Evolutionary conservation across 2,113 vertebrate genomes (phyloP), one percentile per base, ranked within the genome.

Genomic region (Tonatia bakeri): DNA sequence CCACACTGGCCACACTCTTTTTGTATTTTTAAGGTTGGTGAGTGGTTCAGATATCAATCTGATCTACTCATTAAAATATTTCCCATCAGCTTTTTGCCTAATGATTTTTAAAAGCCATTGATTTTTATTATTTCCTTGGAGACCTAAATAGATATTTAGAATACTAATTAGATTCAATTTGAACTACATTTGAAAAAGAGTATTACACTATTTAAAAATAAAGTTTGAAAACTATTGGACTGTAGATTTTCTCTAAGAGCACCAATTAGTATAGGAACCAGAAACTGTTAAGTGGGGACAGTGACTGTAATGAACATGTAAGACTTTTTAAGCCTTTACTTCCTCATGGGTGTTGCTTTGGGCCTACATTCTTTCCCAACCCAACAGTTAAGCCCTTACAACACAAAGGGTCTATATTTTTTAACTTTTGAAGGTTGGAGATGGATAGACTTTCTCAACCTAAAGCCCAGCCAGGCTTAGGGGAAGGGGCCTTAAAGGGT

Each of bases 301-400:
- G 82, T 81, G 67, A 96, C 59, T 87, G 0, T 90, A 81, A 91
- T 45, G 72, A 85, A 92, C 72, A 80, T 92, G 50, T 93, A 67
- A 87, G 47, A 79, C 33, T 54, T 95, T 67, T 87, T 38, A 93
- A 85, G 61, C 65, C 11, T 38, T 92, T 50, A 95, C 65, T 90
- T 95, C 59, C 85, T 97, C 61, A 36, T 79, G 38, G 47, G 77
- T 92, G 59, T 91, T 97, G 87, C 65, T 97, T 96, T 94, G 91
- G 81, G 77, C 85, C 45, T 93, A 59, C 1, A 19, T 73, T 96
- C 64, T 81, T 92, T 85, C 72, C 38, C 36, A 96, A 73, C 17
- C 15, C 47, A 69, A 13, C 33, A 96, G 87, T 95, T 91, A 95
- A 94, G 87, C 19, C 40, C 47, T 90, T 94, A 70, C 45, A 94